Conservation (phyloP, 2,797 vertebrate species). For the Nannoperca australis region DNA sequence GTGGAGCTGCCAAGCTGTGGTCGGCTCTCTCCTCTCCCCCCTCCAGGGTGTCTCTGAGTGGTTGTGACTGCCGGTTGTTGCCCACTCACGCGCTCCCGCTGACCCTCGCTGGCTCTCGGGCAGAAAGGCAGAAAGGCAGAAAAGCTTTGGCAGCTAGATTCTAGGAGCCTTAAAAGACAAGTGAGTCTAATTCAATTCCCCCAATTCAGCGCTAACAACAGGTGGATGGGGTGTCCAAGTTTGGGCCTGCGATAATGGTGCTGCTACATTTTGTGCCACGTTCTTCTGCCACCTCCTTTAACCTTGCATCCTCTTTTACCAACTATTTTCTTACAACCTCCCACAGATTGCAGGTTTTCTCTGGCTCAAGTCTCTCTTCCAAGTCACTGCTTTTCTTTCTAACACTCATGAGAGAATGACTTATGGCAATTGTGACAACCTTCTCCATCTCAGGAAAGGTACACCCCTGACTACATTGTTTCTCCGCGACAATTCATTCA, state of each 20-base stretch:
- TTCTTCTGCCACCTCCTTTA: constrained; percentile 45
- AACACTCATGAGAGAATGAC: constrained; percentile 15
- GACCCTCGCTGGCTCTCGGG: constrained; percentile 62
- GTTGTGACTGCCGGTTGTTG: constrained; percentile 67
- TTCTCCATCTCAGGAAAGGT: constrained; percentile 40
- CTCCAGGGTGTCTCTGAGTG: constrained; percentile 71
- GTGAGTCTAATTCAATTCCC: constrained; percentile 67
- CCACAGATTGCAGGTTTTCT: constrained; percentile 11
- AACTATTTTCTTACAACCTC: constrained; percentile 16
- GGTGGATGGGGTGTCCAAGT: constrained; percentile 38
- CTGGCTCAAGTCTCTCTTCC: neutral
- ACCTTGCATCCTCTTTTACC: constrained; percentile 41
- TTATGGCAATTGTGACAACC: constrained; percentile 46
- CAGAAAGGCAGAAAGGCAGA: constrained; percentile 60
- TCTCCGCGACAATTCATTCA: constrained; percentile 55
- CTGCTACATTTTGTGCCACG: constrained; percentile 41
- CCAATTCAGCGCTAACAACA: constrained; percentile 58
- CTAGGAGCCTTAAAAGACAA: constrained; percentile 69
- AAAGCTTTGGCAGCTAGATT: constrained; percentile 64
- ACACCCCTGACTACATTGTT: constrained; percentile 43
- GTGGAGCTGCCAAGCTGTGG: constrained; percentile 78
- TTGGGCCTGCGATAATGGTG: constrained; percentile 45
- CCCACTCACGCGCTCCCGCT: constrained; percentile 66
- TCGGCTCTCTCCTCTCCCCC: constrained; percentile 55
- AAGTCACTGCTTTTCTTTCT: constrained; percentile 14